Evolutionary conservation across 1,140 invertebrate genomes (phyloP).

Genomic region (Rhyacophila brunnea): DNA sequence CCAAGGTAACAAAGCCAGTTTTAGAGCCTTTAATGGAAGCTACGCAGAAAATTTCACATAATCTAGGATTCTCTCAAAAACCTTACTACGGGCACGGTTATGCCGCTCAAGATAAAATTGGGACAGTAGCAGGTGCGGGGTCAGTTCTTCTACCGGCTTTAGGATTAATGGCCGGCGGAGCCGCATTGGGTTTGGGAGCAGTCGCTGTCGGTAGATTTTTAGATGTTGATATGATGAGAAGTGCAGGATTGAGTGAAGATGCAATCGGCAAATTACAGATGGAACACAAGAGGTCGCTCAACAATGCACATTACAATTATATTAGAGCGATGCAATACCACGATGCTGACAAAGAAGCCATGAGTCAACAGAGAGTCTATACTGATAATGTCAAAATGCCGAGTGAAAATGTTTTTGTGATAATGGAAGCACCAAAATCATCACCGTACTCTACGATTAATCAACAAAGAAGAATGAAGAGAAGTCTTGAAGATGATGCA

Average conservation of each 20-base stretch:
- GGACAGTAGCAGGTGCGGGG: constrained; percentile 54
- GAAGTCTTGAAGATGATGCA: constrained; percentile 13
- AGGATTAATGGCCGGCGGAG: constrained; percentile 73
- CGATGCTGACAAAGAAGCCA: constrained; percentile 48
- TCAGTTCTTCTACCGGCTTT: constrained; percentile 68
- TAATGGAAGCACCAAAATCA: constrained; percentile 47
- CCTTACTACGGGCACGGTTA: constrained; percentile 40
- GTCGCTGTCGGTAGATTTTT: constrained; percentile 72
- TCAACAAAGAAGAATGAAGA: constrained; percentile 23
- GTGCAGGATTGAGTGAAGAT: constrained; percentile 45
- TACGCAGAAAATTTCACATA: constrained; percentile 73
- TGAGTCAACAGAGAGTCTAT: constrained; percentile 47
- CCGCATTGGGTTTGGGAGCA: constrained; percentile 74
- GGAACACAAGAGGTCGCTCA: constrained; percentile 59
- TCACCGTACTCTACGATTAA: neutral
- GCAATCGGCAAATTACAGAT: constrained; percentile 49
- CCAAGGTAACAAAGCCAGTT: constrained; percentile 67
- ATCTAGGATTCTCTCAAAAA: constrained; percentile 62
- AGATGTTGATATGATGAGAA: constrained; percentile 63
- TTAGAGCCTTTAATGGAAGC: constrained; percentile 73
- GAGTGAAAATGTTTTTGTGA: constrained; percentile 50
- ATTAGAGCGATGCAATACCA: constrained; percentile 38
- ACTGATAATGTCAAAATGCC: constrained; percentile 55
- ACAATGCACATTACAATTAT: constrained; percentile 37
- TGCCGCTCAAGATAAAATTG: constrained; percentile 71